phyloP scores from a whole-genome alignment of 2,113 vertebrate genomes.

The Zosterops pallidus region DNA sequence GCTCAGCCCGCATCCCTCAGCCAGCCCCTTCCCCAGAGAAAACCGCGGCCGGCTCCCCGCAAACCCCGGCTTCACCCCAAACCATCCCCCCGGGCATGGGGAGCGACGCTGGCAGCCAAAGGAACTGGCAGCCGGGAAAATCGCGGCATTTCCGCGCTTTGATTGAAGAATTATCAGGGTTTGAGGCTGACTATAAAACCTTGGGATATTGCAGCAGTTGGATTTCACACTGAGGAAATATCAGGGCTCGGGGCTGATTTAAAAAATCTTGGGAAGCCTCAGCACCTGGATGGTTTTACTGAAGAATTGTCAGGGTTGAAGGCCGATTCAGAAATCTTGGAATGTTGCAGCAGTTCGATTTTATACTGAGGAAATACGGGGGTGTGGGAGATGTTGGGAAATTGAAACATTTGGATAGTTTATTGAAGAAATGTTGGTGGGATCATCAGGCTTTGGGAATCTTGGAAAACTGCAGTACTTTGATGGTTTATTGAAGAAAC shows the following conservation, averaged over 20 bases:
- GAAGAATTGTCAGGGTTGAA: background rate
- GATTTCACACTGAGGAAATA: background rate
- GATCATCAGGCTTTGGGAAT: background rate
- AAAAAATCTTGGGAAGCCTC: background rate
- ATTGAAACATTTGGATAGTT: background rate
- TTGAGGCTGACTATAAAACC: background rate
- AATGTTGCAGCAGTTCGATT: no score
- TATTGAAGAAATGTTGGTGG: background rate
- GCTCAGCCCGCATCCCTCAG: background rate
- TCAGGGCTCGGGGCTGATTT: background rate
- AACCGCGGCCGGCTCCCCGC: fast-evolving
- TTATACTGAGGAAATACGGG: background rate
- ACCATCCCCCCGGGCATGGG: fast-evolving
- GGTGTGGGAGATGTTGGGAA: background rate
- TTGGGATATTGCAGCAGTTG: background rate
- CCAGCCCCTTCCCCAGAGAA: background rate
- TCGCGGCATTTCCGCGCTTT: fast-evolving
- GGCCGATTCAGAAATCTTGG: background rate
- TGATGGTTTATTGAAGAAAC: background rate
- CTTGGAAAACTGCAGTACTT: background rate
- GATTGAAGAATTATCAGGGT: fast-evolving
- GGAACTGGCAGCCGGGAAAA: background rate
- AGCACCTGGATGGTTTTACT: fast-evolving
- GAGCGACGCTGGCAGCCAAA: fast-evolving
- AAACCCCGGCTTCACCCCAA: fast-evolving